Percentiles rank a stretch among this genome's conserved stretches.
Conservation (phyloP, 2,113 vertebrate genomes). For the Albula glossodonta region DNA sequence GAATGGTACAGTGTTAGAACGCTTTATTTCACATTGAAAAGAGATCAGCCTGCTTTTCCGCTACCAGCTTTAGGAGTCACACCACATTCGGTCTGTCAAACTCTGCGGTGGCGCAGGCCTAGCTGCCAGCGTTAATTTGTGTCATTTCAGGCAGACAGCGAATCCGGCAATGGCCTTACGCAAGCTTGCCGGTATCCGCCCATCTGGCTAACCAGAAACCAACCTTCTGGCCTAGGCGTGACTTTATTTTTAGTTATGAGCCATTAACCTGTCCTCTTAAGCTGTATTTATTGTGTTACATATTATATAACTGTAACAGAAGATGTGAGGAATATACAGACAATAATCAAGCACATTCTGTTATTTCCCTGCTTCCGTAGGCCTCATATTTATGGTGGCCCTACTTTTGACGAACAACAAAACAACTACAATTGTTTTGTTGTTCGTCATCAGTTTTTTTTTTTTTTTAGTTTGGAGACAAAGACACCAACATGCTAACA, state of each 20-base stretch:
- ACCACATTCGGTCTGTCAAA: not conserved
- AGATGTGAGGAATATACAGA: conserved; percentile 24
- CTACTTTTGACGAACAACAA: not conserved
- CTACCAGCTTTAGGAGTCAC: not conserved
- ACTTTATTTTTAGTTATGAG: conserved; percentile 29
- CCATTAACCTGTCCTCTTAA: conserved; percentile 25
- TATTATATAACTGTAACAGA: conserved; percentile 28
- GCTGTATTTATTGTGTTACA: conserved; percentile 28
- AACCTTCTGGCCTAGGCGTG: conserved; percentile 23
- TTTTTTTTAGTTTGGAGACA: not conserved
- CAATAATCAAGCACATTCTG: conserved; percentile 17
- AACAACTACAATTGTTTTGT: not conserved
- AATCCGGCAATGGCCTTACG: conserved; percentile 1
- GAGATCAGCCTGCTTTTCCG: conserved; percentile 25
- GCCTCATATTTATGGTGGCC: not conserved
- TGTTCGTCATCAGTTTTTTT: not conserved
- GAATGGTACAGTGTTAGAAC: not conserved
- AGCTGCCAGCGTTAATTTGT: conserved; percentile 19
- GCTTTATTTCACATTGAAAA: conserved; percentile 26
- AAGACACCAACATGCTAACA: not conserved
- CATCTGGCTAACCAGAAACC: conserved; percentile 27
- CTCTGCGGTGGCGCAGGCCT: not conserved
- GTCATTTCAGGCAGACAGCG: conserved; percentile 21
- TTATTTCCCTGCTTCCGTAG: not conserved
- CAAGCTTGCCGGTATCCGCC: conserved; percentile 19